phyloP scores from a whole-genome alignment of 2,113 vertebrate genomes.

The Corynorhinus townsendii region DNA sequence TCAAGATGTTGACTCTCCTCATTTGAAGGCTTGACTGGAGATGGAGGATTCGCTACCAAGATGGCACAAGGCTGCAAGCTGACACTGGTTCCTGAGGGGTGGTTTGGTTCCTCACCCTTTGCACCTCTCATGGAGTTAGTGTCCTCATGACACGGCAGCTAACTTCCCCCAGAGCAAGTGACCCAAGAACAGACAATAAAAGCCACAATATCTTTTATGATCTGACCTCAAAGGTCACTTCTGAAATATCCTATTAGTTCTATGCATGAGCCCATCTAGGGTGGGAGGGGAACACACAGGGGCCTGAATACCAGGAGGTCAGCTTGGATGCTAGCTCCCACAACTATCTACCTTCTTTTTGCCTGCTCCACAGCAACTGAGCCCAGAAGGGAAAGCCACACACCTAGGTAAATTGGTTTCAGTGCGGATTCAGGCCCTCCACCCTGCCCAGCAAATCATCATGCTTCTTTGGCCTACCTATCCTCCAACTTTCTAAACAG shows the following conservation, averaged over 20 bases:
- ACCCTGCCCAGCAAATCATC: neutral
- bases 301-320: neutral
- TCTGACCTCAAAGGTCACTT: neutral
- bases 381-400: neutral
- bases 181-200: neutral
- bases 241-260: neutral
- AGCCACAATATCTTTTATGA: neutral
- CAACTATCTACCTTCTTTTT: neutral
- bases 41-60: neutral
- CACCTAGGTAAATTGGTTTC: neutral
- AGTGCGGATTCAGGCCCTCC: neutral
- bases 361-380: neutral
- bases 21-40: neutral
- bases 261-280: rapidly evolving
- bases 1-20: neutral
- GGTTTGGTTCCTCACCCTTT: neutral
- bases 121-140: neutral
- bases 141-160: neutral
- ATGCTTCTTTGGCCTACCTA: neutral
- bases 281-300: too few species aligned
- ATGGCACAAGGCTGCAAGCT: neutral
- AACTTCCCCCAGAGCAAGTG: neutral
- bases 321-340: neutral
- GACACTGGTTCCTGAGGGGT: neutral
- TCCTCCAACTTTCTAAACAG: neutral